Percentiles rank a stretch among this genome's conserved stretches.
Evolutionary conservation across 1,140 invertebrate species (phyloP).

Genomic region (Lepidurus packardi): DNA sequence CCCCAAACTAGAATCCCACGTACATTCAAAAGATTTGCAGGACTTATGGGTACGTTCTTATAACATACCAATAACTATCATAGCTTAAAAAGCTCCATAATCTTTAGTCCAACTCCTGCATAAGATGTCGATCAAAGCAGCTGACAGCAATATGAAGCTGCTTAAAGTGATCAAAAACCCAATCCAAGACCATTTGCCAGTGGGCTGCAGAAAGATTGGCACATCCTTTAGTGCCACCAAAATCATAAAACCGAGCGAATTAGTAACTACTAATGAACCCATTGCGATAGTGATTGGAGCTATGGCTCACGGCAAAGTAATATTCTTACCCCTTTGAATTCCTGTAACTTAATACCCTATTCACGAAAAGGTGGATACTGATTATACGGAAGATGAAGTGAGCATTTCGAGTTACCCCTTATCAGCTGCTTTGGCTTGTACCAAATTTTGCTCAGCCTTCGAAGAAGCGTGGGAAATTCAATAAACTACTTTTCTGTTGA

Average conservation of each 20-base stretch:
- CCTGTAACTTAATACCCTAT: slow-evolving; percentile 32
- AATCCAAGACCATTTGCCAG: slow-evolving; percentile 87
- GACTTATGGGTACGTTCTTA: slow-evolving; percentile 76
- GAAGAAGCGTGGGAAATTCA: slow-evolving; percentile 90
- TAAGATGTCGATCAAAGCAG: slow-evolving; percentile 85
- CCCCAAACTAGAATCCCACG: slow-evolving; percentile 97
- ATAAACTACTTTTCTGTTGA: slow-evolving; percentile 45
- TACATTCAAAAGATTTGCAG: slow-evolving; percentile 97
- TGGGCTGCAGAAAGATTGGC: slow-evolving; percentile 81
- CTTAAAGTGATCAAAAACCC: slow-evolving; percentile 98
- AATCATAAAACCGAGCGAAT: slow-evolving; percentile 65
- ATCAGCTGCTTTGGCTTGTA: slow-evolving; percentile 90
- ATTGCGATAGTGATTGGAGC: slow-evolving; percentile 90
- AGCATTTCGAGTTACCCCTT: slow-evolving; percentile 95
- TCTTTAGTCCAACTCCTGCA: slow-evolving; percentile 90
- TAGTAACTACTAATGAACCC: slow-evolving; percentile 77
- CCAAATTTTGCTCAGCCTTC: slow-evolving; percentile 93
- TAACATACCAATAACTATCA: neutral
- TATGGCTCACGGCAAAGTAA: slow-evolving; percentile 90
- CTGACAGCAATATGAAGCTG: slow-evolving; percentile 81
- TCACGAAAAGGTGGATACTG: slow-evolving; percentile 61
- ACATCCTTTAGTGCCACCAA: slow-evolving; percentile 84
- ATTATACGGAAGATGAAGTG: slow-evolving; percentile 84
- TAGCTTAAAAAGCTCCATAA: slow-evolving; percentile 36
- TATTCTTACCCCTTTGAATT: neutral